Base-by-base conservation (phyloP, 2,797 vertebrate species). In the Acanthopagrus latus region DNA sequence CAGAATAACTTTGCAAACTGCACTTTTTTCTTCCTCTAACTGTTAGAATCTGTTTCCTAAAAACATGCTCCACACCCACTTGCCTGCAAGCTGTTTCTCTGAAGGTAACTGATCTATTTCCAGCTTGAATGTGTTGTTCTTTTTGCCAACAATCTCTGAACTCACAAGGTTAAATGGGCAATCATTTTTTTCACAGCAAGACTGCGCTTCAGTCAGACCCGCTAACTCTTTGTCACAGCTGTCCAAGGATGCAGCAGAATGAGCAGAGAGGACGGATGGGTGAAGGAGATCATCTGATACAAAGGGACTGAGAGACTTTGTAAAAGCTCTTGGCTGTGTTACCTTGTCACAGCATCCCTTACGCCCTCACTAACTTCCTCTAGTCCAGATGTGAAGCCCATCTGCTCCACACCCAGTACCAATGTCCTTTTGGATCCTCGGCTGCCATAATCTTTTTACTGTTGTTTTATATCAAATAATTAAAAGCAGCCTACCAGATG, bases 371-470 rank as follows among this genome's bases (percentile, higher is more conserved):
- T 94, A 95, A 94, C 93, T 92, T 93, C 93, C 90, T 95, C 90
- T 75, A 83, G 89, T 94, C 96, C 96, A 96, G 96, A 96, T 97
- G 96, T 93, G 93, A 91, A 90, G 93, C 95, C 96, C 96, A 96
- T 96, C 96, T 97, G 96, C 92, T 95, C 86, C 68, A 57, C 86
- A 90, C 93, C 94, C 93, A 78, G 82, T 33, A 78, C 85, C 83
- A 63, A 23, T 23, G 54, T 74, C 83, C 72, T 64, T 50, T 77
- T n/a, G n/a, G 41, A 81, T 88, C 80, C 71, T 75, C 51, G 44
- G 80, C 86, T 81, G 82, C 83, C 74, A 74, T 77, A 78, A 88
- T 91, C 72, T 86, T 91, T 93, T 86, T 89, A 88, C 81, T 87
- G 81, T 90, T 89, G 86, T 89, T 94, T 94, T 86, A 90, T 81